Conservation (phyloP, 2,113 vertebrate species). For the Pelmatolapia mariae region DNA sequence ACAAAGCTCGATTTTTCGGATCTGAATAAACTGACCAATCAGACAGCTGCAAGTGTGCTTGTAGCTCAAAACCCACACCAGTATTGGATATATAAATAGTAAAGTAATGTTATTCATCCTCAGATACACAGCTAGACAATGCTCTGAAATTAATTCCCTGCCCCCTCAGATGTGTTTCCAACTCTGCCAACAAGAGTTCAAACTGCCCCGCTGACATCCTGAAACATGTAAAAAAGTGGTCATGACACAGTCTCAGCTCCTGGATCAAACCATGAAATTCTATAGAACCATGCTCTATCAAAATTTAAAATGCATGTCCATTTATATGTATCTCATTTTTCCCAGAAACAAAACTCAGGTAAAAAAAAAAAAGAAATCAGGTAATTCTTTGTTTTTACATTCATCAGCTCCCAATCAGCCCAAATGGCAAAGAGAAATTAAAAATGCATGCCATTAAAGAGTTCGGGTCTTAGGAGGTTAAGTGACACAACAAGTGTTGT, state of each 20-base stretch:
- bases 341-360: not conserved
- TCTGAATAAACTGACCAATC: not conserved
- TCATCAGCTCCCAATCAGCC: not conserved
- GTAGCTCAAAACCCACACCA: not conserved
- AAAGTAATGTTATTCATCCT: not conserved
- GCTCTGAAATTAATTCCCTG: not conserved
- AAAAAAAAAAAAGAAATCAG: fast-evolving
- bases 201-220: not conserved
- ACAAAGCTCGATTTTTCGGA: fast-evolving
- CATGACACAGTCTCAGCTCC: not conserved
- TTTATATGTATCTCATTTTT: not conserved
- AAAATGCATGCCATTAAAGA: not conserved
- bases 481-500: not conserved
- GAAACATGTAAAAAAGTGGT: not conserved
- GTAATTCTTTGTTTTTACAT: not conserved
- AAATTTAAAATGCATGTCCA: not conserved
- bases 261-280: not conserved
- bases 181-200: not conserved
- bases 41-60: not conserved
- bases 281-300: not conserved
- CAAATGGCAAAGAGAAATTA: not conserved
- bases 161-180: not conserved
- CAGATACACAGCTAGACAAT: not conserved
- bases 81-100: not conserved
- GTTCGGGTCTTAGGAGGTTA: not conserved